These are phyloP conservation scores for Holcopasites calliopsidis DNA, from an alignment of 1,140 invertebrate species.

Conservation along the genomic window DNA sequence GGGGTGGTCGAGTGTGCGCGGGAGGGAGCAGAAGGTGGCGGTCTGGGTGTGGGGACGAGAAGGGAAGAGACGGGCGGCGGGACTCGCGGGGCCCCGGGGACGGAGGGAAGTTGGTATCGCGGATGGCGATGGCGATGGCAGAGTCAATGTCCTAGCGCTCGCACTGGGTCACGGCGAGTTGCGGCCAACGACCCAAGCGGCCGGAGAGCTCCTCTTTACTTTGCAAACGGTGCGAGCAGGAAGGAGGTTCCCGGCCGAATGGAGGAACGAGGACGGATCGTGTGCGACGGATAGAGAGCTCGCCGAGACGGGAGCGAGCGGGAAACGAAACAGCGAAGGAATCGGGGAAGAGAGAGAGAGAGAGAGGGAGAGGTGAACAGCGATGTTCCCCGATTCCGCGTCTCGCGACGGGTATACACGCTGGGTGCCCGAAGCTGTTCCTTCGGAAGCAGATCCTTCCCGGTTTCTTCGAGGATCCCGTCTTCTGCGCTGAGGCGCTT, in stretches of 20 bases:
- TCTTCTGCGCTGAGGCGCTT: slow-evolving; percentile 34
- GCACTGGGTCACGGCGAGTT: slow-evolving; percentile 80
- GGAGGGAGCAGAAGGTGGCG: slow-evolving; percentile 59
- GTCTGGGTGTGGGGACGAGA: slow-evolving; percentile 22
- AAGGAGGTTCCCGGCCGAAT: slow-evolving; percentile 15
- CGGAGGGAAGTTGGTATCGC: slow-evolving; percentile 74
- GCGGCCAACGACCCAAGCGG: slow-evolving; percentile 78
- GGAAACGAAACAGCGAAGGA: background rate
- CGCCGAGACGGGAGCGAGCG: slow-evolving; percentile 14
- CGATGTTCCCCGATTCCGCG: slow-evolving; percentile 63
- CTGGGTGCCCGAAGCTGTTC: slow-evolving; percentile 63
- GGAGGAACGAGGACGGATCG: background rate
- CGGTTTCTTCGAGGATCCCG: slow-evolving; percentile 46
- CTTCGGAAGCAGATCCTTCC: slow-evolving; percentile 45
- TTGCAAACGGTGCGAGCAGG: slow-evolving; percentile 73
- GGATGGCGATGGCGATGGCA: slow-evolving; percentile 79
- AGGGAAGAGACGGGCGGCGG: slow-evolving; percentile 38
- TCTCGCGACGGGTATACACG: slow-evolving; percentile 65
- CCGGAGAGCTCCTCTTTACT: slow-evolving; percentile 77
- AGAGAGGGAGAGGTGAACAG: slow-evolving; percentile 40
- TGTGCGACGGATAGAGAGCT: slow-evolving; percentile 17
- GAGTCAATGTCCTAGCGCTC: slow-evolving; percentile 80
- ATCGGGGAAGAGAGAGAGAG: slow-evolving; percentile 13
- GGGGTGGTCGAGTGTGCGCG: slow-evolving; percentile 70
- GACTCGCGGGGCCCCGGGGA: slow-evolving; percentile 12